A percentile compares a stretch with the other conserved stretches of the same genome.
Conservation (phyloP, 2,797 vertebrate genomes). For the Zalophus californianus region DNA sequence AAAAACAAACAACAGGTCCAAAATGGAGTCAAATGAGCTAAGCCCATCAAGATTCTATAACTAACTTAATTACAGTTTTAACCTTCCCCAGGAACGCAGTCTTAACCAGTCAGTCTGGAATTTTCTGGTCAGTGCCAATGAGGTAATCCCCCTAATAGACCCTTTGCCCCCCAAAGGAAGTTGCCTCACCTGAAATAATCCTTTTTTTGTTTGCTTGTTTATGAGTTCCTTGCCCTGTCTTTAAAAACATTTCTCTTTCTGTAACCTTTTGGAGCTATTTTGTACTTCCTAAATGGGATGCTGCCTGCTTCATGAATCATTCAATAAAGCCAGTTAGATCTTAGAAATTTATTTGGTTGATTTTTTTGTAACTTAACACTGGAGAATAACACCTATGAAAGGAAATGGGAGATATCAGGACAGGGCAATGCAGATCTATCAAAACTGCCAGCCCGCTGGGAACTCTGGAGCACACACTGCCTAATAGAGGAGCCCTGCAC, state of each 20-base stretch:
- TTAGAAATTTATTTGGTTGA: background rate
- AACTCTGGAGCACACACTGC: background rate
- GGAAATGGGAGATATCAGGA: background rate
- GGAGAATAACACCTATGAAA: background rate
- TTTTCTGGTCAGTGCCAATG: background rate
- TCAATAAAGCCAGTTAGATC: background rate
- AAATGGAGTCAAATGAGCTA: background rate
- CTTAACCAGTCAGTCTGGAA: background rate
- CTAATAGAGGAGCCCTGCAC: background rate
- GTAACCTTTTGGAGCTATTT: background rate
- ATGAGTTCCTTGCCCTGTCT: background rate
- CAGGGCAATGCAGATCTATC: background rate
- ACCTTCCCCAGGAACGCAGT: background rate
- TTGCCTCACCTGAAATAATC: background rate
- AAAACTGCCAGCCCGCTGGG: background rate
- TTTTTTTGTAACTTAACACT: background rate
- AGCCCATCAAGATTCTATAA: background rate
- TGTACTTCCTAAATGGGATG: background rate
- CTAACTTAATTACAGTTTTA: background rate
- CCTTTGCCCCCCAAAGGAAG: background rate
- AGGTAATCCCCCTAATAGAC: background rate
- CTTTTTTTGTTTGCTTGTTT: background rate
- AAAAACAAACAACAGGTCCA: background rate
- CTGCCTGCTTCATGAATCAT: background rate
- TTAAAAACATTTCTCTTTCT: background rate